These are phyloP conservation scores for Whitmania pigra DNA, from an alignment of 1,140 invertebrate genomes.

Conservation along the genomic window DNA sequence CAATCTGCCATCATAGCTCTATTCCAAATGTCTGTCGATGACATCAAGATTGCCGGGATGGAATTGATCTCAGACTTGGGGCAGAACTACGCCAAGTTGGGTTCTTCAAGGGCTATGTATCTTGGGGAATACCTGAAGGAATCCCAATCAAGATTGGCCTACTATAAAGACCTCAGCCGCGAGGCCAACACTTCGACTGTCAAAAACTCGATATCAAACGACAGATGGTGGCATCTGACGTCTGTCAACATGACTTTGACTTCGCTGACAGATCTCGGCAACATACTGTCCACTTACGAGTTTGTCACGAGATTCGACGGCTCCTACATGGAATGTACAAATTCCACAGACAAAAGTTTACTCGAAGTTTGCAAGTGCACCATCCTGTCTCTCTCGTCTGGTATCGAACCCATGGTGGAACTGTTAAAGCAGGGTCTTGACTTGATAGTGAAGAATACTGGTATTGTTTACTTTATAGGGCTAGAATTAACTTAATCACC, in stretches of 20 bases:
- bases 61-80: background rate
- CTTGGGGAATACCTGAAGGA: background rate
- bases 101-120: background rate
- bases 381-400: too few relatives aligned
- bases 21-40: background rate
- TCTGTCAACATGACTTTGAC: background rate
- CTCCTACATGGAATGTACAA: too few relatives aligned
- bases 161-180: background rate
- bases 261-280: too few relatives aligned
- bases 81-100: background rate
- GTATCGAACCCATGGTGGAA: too few relatives aligned
- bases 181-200: background rate
- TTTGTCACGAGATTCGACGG: too few relatives aligned
- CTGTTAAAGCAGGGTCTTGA: too few relatives aligned
- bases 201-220: background rate
- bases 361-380: too few relatives aligned
- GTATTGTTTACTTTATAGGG: too few relatives aligned
- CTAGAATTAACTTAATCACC: too few relatives aligned
- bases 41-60: background rate
- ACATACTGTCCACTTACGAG: too few relatives aligned
- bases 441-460: too few relatives aligned
- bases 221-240: background rate
- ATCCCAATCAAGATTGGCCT: background rate
- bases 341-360: too few relatives aligned
- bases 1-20: background rate